Evolutionary conservation across 2,113 vertebrate genomes (phyloP).

Genomic region (Gymnarchus niloticus): DNA sequence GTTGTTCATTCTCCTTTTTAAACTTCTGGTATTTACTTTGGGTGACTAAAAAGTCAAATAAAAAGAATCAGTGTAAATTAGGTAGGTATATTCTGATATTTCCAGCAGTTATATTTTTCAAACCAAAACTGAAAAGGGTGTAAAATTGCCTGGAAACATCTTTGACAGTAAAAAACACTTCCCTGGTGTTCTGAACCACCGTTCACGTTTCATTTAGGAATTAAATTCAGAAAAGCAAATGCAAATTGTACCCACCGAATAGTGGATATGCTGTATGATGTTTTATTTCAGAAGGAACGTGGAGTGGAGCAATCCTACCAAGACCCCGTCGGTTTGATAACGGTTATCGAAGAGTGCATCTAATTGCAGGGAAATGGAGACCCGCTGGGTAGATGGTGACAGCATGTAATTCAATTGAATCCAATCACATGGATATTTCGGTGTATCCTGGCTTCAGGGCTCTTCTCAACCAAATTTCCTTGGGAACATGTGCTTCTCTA

Average conservation of each 20-base stretch:
- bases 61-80: not conserved
- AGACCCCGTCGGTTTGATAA: not conserved
- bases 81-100: not conserved
- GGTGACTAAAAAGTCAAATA: not conserved
- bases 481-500: not conserved
- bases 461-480: not conserved
- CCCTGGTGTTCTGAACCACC: not conserved
- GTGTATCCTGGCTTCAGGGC: not conserved
- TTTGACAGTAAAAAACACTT: not conserved
- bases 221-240: constrained; percentile 4
- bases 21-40: not conserved
- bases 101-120: not conserved
- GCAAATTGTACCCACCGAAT: not conserved
- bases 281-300: not conserved
- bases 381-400: constrained; percentile 19
- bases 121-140: not conserved
- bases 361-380: constrained; percentile 21
- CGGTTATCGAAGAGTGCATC: constrained; percentile 22
- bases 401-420: constrained; percentile 21
- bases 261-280: not conserved
- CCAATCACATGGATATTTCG: constrained; percentile 16
- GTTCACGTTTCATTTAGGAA: not conserved
- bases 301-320: not conserved
- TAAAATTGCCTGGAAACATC: not conserved
- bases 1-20: not conserved